Evolutionary conservation across 64 coral and sea anemone genomes (phyloP).

Genomic region (Stylophora pistillata): DNA sequence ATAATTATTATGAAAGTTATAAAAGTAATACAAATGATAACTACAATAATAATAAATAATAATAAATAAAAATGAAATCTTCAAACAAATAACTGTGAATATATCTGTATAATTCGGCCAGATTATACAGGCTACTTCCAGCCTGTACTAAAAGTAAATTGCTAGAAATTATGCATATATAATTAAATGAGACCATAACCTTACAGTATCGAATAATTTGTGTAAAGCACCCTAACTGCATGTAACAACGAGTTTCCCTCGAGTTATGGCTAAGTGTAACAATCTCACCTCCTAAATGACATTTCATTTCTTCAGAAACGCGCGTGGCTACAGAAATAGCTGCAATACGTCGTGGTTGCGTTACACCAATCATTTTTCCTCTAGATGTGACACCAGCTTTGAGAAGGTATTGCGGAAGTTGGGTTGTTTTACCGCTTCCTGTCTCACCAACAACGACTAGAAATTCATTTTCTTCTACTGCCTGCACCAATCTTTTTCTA

Average conservation of each 20-base stretch:
- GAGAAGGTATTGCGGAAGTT: constrained; percentile 82
- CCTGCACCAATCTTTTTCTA: constrained; percentile 62
- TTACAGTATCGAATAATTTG: too few relatives aligned
- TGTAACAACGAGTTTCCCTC: too few relatives aligned
- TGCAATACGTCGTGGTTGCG: constrained; percentile 88
- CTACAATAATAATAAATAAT: not conserved
- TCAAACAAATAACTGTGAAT: too few relatives aligned
- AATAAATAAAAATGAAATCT: too few relatives aligned
- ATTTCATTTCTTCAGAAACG: constrained; percentile 82
- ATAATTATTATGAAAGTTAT: too few relatives aligned
- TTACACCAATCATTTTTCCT: constrained; percentile 70
- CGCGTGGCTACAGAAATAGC: constrained; percentile 89
- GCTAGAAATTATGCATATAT: too few relatives aligned
- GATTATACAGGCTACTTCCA: too few relatives aligned
- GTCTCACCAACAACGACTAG: constrained; percentile 86
- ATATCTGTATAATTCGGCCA: too few relatives aligned
- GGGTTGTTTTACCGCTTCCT: constrained; percentile 96
- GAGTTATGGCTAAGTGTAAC: not conserved
- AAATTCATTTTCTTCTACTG: constrained; percentile 86
- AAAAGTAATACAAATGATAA: too few relatives aligned
- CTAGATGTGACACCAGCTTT: constrained; percentile 57
- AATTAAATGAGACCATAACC: too few relatives aligned
- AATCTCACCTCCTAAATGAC: constrained; percentile 73
- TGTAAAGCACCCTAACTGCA: too few relatives aligned
- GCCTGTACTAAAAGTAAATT: too few relatives aligned